Evolutionary conservation across 2,797 vertebrate genomes (phyloP), one percentile per base, ranked within the genome.

Genomic region (Amblyraja radiata): DNA sequence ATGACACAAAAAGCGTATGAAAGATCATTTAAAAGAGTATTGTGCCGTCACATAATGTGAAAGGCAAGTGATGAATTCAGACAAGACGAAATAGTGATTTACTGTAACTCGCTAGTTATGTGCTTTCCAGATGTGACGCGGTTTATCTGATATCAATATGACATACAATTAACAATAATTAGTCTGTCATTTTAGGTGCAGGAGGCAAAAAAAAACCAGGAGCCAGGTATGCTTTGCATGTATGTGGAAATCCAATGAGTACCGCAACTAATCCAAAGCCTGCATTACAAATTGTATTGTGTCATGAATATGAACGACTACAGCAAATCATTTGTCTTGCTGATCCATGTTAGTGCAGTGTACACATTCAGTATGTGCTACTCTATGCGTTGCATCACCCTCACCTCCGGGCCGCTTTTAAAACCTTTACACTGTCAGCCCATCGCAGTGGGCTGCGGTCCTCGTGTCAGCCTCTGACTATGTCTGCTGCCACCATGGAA

Each of bases 21-120:
- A 46, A 76, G 71, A 74, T 92, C 46, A 92, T 76, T 92, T 76
- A 28, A 92, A 83, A 92, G 39, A 13, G 25, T 65, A 46, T 36
- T 74, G 88, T 54, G 36, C 88, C 91, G 88, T 74, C 68, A 58
- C 36, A 13, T 74, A 54, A 92, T 28, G 25, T 92, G 90, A 28
- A 54, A 92, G 23, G 39, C 90, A 76, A 74, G 76, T 92, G 39
- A 92, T n/a, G 71, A 76, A 92, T 92, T 46, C 71, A 73, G 71
- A 92, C 63, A 74, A 54, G 90, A n/a, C 28, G 90, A 54, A 92
- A 92, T 74, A 54, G 54, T 92, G 39, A 92, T 92, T 92, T 76
- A 54, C 46, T 54, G 46, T 54, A 73, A 76, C 68, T 54, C 21
- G 36, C 68, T 54, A 28, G 68, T 76, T 74, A 25, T 46, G 36